Evolutionary conservation across 2,888 invertebrate species (phyloP).

Genomic region (Tenthredo scrophulariae): DNA sequence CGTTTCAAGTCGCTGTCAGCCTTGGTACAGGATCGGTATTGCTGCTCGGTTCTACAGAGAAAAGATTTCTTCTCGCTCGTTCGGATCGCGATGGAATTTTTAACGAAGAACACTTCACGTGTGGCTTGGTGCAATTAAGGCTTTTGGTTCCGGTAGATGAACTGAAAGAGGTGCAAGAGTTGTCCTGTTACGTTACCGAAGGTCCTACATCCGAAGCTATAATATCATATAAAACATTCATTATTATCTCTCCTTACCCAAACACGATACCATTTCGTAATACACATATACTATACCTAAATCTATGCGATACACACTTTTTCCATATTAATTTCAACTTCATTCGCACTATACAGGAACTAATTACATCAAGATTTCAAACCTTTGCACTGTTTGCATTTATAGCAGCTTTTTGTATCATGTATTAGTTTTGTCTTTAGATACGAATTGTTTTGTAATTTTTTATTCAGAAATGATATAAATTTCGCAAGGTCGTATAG

Average conservation of each 20-base stretch:
- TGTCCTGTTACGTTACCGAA: conserved; percentile 75
- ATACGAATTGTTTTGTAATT: background rate
- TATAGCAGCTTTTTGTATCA: background rate
- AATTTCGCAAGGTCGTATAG: background rate
- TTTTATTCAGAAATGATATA: background rate
- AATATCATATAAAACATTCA: conserved; percentile 10
- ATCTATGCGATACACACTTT: background rate
- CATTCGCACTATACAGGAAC: background rate
- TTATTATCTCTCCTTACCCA: background rate
- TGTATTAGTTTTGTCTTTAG: background rate
- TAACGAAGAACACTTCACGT: conserved; percentile 11
- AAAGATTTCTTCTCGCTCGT: conserved; percentile 23
- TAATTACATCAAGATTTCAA: background rate
- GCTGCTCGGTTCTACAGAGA: conserved; percentile 66
- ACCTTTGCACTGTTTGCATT: background rate
- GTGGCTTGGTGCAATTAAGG: conserved; percentile 71
- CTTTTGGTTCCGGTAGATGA: conserved; percentile 68
- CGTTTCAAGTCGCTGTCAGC: conserved; percentile 76
- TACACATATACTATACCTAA: background rate
- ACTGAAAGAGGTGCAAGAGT: conserved; percentile 72
- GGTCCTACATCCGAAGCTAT: conserved; percentile 62
- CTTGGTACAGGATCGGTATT: conserved; percentile 75
- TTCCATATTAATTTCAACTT: background rate
- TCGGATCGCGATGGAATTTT: background rate
- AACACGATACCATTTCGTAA: conserved; percentile 7